Evolutionary conservation across 2,797 vertebrate genomes (phyloP).

Genomic region (Epinephelus malabaricus): DNA sequence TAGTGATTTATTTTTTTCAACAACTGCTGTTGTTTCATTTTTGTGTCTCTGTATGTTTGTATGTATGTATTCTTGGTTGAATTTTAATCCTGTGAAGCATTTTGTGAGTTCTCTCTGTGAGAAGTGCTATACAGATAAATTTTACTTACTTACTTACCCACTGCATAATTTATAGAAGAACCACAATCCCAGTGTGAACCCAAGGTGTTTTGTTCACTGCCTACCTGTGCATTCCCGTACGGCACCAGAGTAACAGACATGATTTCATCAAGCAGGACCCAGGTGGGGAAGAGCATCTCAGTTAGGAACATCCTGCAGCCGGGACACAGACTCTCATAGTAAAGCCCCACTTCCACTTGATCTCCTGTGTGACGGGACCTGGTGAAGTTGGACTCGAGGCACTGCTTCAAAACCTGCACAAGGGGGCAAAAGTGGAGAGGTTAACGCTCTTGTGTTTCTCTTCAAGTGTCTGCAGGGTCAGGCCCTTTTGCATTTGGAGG

Average conservation of each 20-base stretch:
- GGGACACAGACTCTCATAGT: constrained; percentile 92
- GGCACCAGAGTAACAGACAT: constrained; percentile 91
- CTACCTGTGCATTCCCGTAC: constrained; percentile 93
- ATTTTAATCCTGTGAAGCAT: no score
- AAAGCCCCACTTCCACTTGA: constrained; percentile 86
- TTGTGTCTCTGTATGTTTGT: no score
- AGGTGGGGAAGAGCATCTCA: constrained; percentile 86
- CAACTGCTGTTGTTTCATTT: no score
- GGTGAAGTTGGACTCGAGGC: constrained; percentile 72
- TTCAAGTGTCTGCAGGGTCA: neutral
- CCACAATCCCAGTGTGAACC: neutral
- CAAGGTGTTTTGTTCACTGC: neutral
- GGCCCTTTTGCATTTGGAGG: neutral
- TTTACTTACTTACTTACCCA: no score
- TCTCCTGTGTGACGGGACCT: constrained; percentile 2
- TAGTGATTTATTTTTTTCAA: no score
- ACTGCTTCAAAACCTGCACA: constrained; percentile 84
- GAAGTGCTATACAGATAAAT: no score
- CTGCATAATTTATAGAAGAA: neutral
- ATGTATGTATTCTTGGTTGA: no score
- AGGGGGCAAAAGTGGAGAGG: neutral
- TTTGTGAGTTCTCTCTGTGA: no score
- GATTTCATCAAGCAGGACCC: constrained; percentile 84
- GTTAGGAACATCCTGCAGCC: constrained; percentile 87
- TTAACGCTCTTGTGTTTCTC: neutral